A percentile compares a stretch with the other conserved stretches of the same genome.
Conservation (phyloP, 2,888 invertebrate genomes). For the Syrista parreyssii region DNA sequence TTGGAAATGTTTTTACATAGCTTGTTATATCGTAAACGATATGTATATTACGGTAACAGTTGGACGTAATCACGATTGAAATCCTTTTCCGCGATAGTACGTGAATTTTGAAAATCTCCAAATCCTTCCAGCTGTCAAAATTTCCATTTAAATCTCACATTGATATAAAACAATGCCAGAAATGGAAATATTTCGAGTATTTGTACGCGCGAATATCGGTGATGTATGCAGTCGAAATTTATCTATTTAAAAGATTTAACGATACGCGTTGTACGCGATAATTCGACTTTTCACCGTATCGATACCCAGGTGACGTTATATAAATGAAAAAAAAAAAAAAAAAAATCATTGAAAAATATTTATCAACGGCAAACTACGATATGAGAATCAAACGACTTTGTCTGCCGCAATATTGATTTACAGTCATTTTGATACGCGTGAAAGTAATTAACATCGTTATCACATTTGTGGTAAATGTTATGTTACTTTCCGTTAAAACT, state of each 20-base stretch:
- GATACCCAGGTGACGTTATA: not conserved
- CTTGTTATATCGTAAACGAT: not conserved
- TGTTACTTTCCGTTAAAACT: not conserved
- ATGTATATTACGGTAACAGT: not conserved
- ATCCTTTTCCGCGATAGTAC: not conserved
- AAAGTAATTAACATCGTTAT: not conserved
- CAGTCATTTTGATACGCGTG: not conserved
- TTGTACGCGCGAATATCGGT: not conserved
- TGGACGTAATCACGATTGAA: not conserved
- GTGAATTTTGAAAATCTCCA: not conserved
- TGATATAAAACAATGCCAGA: not conserved
- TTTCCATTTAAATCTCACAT: not conserved
- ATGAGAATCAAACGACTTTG: not conserved
- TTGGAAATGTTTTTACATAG: not conserved
- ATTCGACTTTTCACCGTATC: not conserved
- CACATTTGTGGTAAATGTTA: not conserved
- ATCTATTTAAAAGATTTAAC: not conserved
- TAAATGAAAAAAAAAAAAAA: not conserved
- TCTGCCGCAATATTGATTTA: not conserved
- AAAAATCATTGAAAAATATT: not conserved
- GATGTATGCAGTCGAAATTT: not conserved
- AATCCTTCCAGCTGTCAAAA: not conserved
- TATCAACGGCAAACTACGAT: not conserved
- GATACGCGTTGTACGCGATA: not conserved
- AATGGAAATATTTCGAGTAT: not conserved